Base-by-base conservation (phyloP, 2,113 vertebrate genomes). In the Rhinogobius similis region DNA sequence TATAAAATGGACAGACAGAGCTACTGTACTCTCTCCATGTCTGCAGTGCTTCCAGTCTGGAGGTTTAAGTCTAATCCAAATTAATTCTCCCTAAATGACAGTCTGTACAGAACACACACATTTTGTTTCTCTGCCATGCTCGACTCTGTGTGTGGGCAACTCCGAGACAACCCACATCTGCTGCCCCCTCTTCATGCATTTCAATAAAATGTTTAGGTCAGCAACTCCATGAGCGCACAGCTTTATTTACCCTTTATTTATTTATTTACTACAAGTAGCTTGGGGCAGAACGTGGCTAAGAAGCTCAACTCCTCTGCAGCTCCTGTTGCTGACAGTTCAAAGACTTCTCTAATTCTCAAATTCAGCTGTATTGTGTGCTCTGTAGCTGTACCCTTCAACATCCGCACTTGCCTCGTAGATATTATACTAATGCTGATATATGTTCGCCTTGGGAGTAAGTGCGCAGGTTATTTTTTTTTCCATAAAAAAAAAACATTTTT, bases 301-400 rank as follows among this genome's bases (percentile, higher is more conserved):
- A 59, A 74, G 69, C 78, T 73, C 66, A 73, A 84, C 75, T 78
- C 77, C 68, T 83, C 71, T 75, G 39, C 52, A 80, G 71, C 83
- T 82, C 67, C 71, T 85, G 76, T 81, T 85, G 77, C 79, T 62
- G 64, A 9, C 71, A 86, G 81, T 90, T 87, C 77, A 86, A 88
- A 81, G 85, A 79, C 18, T 79, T 76, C 27, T 78, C 26, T 70
- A 73, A 84, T 86, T 78, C 70, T 81, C 73, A 72, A 64, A 77
- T 82, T 86, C 78, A 76, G 83, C 83, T 79, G 10, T 76, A 68
- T 71, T 83, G 72, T 71, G 36, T 41, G 38, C 9, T 55, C 41
- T n/a, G n/a, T n/a, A n/a, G n/a, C n/a, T n/a, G n/a, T n/a, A n/a
- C n/a, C n/a, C n/a, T n/a, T n/a, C 65, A 70, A 63, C 82, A 50